Conservation (phyloP, 2,797 vertebrate species). For the Micrastur ruficollis region DNA sequence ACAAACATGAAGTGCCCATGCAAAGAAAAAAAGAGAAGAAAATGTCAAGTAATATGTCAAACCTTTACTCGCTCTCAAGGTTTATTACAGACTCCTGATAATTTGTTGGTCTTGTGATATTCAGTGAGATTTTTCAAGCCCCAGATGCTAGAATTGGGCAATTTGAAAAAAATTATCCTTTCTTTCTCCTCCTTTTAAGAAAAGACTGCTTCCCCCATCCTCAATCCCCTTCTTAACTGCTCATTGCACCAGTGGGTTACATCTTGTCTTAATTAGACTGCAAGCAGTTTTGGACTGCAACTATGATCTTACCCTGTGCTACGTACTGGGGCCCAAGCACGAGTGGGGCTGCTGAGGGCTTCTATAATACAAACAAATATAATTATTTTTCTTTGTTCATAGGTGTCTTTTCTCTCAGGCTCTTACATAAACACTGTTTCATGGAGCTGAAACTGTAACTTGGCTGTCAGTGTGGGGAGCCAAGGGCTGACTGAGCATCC, state of each 20-base stretch:
- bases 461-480: constrained; percentile 41
- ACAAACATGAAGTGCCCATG: rapidly evolving
- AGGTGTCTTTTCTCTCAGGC: constrained; percentile 39
- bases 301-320: constrained; percentile 1
- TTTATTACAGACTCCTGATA: background rate
- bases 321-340: background rate
- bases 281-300: background rate
- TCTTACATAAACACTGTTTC: constrained; percentile 40
- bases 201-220: background rate
- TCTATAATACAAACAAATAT: constrained; percentile 26
- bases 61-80: background rate
- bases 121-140: background rate
- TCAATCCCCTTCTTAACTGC: rapidly evolving
- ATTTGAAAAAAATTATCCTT: background rate
- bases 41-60: background rate
- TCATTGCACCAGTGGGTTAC: background rate
- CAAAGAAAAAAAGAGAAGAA: background rate
- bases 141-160: background rate
- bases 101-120: background rate
- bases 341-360: background rate
- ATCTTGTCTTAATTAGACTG: constrained; percentile 42
- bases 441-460: constrained; percentile 14
- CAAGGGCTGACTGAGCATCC: constrained; percentile 36
- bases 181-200: background rate
- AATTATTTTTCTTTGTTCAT: constrained; percentile 54